Evolutionary conservation across 2,113 vertebrate genomes (phyloP).

Genomic region (Dicerorhinus sumatrensis): DNA sequence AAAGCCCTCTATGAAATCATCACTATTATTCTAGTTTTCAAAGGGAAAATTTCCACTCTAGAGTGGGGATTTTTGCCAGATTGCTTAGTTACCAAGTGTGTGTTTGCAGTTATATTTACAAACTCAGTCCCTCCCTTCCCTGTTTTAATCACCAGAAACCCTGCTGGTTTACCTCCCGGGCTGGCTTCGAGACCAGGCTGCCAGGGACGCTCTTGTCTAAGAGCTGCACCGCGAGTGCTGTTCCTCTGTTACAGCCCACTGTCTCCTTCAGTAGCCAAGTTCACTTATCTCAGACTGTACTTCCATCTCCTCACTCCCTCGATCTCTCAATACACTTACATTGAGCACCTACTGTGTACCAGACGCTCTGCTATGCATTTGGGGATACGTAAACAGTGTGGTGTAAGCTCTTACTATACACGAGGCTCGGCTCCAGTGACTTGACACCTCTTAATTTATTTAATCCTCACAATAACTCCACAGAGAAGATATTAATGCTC

Average conservation of each 20-base stretch:
- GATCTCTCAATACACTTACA: rapidly evolving
- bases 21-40: conserved; percentile 1
- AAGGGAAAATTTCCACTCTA: conserved; percentile 44
- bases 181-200: not conserved
- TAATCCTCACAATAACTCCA: not conserved
- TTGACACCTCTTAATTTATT: not conserved
- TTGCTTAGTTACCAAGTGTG: conserved; percentile 68
- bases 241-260: rapidly evolving
- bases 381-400: not conserved
- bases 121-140: conserved; percentile 29
- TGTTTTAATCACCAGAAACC: conserved; percentile 37
- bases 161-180: not conserved
- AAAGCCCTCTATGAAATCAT: conserved; percentile 4
- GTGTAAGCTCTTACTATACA: rapidly evolving
- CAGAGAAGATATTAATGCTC: rapidly evolving
- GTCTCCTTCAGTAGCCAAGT: not conserved
- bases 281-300: no score
- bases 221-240: not conserved
- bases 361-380: not conserved
- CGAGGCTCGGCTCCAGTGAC: rapidly evolving
- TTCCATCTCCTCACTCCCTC: rapidly evolving
- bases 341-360: not conserved
- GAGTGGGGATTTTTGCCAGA: conserved; percentile 53
- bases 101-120: conserved; percentile 67
- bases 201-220: not conserved